Base-by-base conservation (phyloP, 2,113 vertebrate genomes). In the Eolophus roseicapilla region DNA sequence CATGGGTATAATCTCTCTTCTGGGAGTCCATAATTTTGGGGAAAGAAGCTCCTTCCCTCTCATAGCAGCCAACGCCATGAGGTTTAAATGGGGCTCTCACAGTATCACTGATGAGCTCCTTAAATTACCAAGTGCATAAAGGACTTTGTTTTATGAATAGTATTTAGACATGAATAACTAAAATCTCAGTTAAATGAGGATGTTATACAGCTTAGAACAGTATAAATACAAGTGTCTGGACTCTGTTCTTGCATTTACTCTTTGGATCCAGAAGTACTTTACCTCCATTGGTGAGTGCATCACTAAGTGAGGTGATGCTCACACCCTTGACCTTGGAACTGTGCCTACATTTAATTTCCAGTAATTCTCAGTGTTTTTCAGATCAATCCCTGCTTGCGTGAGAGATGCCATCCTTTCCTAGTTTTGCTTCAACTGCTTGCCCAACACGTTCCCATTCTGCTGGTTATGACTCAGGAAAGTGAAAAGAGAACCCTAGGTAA, bases 131-230 rank as follows among this genome's bases (percentile, higher is more conserved):
- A 84, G 35, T 10, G 14, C 49, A 47, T 35, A 75, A 80, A 62
- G 27, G 44, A 25, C 41, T 79, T 67, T 44, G 9, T 21, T 84
- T 88, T 63, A 73, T 86, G 15, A 92, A 41, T 47, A 67, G 16
- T 55, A 70, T 82, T 96, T 82, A 88, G 87, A 57, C 13, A 78
- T 69, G 35, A 95, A 86, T 94, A 90, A 90, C 64, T 86, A 86
- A 96, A 94, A 62, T 41, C 65, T 52, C 75, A 55, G 44, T 69
- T 75, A 91, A 96, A 65, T 50, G 63, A 20, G 18, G 39, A n/a
- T 73, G 41, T 80, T 95, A 17, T 43, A 49, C 52, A 49, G 69
- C 76, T 84, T 70, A 82, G 76, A 55, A 71, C 43, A 90, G 23
- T 57, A 60, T 35, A 94, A 88, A 85, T 55, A 52, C 24, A 81